Percentiles rank a stretch among this genome's conserved stretches.
These are phyloP conservation scores for Anguilla anguilla DNA, from an alignment of 2,797 vertebrate species.

Conservation along the genomic window DNA sequence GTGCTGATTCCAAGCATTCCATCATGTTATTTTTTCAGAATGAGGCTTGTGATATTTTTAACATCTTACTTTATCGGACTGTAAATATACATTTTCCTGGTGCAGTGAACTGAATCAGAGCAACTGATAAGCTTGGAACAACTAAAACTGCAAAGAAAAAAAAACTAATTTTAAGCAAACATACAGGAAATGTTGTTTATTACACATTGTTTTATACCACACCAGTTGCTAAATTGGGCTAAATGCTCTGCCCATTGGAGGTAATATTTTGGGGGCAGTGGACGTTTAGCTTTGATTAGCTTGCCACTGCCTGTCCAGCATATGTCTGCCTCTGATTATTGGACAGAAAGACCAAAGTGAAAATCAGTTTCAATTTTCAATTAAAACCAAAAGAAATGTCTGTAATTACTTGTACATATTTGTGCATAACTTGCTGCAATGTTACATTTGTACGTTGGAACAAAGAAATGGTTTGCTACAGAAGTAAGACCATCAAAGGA, in stretches of 20 bases:
- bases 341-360: neutral
- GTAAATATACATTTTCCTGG: conserved; percentile 15
- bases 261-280: neutral
- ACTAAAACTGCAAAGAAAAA: neutral
- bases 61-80: conserved; percentile 21
- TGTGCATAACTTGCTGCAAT: neutral
- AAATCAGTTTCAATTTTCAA: neutral
- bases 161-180: neutral
- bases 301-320: neutral
- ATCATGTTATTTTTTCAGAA: conserved; percentile 47
- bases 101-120: conserved; percentile 32
- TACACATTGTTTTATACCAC: neutral
- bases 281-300: neutral
- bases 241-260: neutral
- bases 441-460: conserved; percentile 1
- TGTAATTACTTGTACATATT: neutral
- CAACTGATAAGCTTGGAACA: conserved; percentile 28
- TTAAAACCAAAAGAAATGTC: neutral
- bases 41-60: conserved; percentile 34
- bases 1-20: conserved; percentile 50
- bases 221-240: neutral
- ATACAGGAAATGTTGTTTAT: neutral
- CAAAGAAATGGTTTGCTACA: neutral
- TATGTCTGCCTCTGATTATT: neutral
- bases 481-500: neutral